Conservation (phyloP, 2,888 invertebrate genomes). For the Mesodorylaimus sp. region DNA sequence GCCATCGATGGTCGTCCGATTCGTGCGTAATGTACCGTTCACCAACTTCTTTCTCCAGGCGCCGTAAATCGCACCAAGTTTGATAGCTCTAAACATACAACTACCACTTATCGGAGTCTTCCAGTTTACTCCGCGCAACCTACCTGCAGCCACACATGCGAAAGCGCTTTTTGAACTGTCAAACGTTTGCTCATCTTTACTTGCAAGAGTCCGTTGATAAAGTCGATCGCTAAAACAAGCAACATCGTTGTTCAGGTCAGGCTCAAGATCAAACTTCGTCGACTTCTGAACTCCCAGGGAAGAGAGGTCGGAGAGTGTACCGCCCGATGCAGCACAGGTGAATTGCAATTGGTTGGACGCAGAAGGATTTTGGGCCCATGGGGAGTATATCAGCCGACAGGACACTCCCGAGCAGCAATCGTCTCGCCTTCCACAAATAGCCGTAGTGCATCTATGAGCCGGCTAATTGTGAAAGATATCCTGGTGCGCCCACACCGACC, state of each 20-base stretch:
- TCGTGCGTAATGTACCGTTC: constrained; percentile 71
- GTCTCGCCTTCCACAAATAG: too few relatives aligned
- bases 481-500: too few relatives aligned
- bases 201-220: constrained; percentile 91
- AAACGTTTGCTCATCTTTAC: constrained; percentile 42
- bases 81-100: constrained; percentile 50
- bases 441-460: too few relatives aligned
- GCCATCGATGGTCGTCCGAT: constrained; percentile 80
- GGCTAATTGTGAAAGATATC: too few relatives aligned
- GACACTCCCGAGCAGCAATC: too few relatives aligned
- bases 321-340: too few relatives aligned
- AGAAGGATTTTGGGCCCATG: too few relatives aligned
- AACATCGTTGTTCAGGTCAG: constrained; percentile 12
- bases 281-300: too few relatives aligned
- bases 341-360: too few relatives aligned
- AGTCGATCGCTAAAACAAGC: constrained; percentile 76
- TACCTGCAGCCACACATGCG: constrained; percentile 88
- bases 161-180: constrained; percentile 62
- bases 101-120: background rate
- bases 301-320: too few relatives aligned
- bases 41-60: constrained; percentile 58
- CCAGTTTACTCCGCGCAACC: constrained; percentile 1
- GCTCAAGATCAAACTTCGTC: too few relatives aligned
- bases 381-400: too few relatives aligned
- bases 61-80: constrained; percentile 81